Evolutionary conservation across 2,888 invertebrate species (phyloP).

Genomic region (Hecatera dysodea): DNA sequence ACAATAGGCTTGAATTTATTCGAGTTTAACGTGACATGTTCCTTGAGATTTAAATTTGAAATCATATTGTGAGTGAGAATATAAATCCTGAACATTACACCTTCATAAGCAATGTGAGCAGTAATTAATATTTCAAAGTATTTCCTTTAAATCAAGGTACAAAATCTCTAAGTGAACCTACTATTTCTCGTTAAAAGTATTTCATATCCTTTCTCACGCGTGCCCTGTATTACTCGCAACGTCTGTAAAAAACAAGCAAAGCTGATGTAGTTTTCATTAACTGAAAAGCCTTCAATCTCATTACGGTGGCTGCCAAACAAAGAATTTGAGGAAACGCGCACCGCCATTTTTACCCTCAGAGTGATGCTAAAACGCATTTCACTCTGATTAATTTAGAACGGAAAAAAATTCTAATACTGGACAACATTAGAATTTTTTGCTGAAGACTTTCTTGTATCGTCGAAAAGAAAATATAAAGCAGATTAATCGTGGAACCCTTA

Average conservation of each 20-base stretch:
- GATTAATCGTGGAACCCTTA: conserved; percentile 85
- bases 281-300: conserved; percentile 65
- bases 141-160: not conserved
- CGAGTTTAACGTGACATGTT: conserved; percentile 35
- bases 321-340: conserved; percentile 54
- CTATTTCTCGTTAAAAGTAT: conserved; percentile 9
- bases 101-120: conserved; percentile 1
- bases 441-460: conserved; percentile 74
- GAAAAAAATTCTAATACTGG: conserved; percentile 70
- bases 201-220: conserved; percentile 8
- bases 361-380: conserved; percentile 62
- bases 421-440: no score
- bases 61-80: conserved; percentile 20
- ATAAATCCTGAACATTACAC: conserved; percentile 18
- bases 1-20: conserved; percentile 58
- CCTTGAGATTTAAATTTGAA: conserved; percentile 25
- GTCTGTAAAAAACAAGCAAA: conserved; percentile 48
- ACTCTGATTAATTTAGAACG: conserved; percentile 71
- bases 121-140: conserved; percentile 30
- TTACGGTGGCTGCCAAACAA: conserved; percentile 61
- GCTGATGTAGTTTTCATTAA: conserved; percentile 59
- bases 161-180: not conserved
- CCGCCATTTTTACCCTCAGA: conserved; percentile 43
- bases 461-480: conserved; percentile 78
- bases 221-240: conserved; percentile 12